A percentile compares a stretch with the other conserved stretches of the same genome.
These are phyloP conservation scores for Empidonax traillii DNA, from an alignment of 2,113 vertebrate species.

Conservation along the genomic window DNA sequence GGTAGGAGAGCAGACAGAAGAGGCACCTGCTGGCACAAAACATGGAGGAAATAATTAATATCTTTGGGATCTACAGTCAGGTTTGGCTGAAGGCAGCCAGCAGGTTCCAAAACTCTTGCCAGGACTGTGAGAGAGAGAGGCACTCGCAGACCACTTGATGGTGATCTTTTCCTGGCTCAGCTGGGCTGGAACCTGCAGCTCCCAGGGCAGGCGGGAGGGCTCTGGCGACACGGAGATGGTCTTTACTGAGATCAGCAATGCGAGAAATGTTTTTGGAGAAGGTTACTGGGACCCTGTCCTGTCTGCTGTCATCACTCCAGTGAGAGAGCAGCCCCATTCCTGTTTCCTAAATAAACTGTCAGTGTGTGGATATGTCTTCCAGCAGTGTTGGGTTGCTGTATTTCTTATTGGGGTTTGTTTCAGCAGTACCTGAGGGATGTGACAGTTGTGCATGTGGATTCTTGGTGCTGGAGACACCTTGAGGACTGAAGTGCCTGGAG, in stretches of 20 bases:
- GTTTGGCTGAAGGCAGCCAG: neutral
- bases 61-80: neutral
- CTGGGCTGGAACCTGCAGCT: neutral
- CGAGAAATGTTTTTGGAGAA: neutral
- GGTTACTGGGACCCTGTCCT: neutral
- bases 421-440: neutral
- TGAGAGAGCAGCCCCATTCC: neutral
- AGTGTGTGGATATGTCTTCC: neutral
- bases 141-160: neutral
- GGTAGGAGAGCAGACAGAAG: neutral
- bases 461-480: neutral
- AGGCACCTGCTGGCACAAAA: neutral
- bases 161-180: neutral
- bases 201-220: neutral
- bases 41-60: neutral
- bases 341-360: neutral
- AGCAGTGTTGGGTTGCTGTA: neutral
- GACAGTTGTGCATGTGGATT: neutral
- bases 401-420: neutral
- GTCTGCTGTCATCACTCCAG: neutral
- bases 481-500: neutral
- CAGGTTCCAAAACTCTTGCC: neutral
- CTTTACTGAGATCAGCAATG: neutral
- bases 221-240: fast-evolving
- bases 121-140: neutral